These are phyloP conservation scores for Orius laevigatus DNA, from an alignment of 1,140 invertebrate species.

Conservation along the genomic window DNA sequence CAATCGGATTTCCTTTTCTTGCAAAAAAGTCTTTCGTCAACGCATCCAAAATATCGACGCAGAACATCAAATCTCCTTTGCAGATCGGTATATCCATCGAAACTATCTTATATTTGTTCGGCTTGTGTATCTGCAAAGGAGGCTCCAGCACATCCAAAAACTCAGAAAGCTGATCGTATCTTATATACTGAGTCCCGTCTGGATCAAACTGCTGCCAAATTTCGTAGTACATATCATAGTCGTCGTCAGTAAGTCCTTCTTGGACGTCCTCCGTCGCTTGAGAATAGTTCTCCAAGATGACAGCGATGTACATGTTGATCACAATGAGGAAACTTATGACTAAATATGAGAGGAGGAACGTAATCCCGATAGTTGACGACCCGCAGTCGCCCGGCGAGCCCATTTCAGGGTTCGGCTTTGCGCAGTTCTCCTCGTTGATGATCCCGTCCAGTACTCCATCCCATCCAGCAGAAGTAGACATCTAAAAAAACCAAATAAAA, in stretches of 20 bases:
- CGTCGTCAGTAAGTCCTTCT: constrained; percentile 93
- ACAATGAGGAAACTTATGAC: constrained; percentile 97
- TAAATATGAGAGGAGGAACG: constrained; percentile 87
- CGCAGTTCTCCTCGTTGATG: constrained; percentile 88
- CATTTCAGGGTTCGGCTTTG: constrained; percentile 67
- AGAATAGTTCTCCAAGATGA: constrained; percentile 97
- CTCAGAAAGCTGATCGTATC: constrained; percentile 81
- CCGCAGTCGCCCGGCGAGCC: constrained; percentile 82
- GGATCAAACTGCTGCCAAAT: constrained; percentile 98
- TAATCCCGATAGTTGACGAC: constrained; percentile 79
- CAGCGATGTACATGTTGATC: constrained; percentile 99
- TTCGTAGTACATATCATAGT: constrained; percentile 99
- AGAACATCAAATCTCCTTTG: constrained; percentile 90
- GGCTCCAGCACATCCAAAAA: constrained; percentile 89
- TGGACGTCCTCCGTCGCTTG: constrained; percentile 97
- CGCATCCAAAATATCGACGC: constrained; percentile 93
- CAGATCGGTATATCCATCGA: constrained; percentile 98
- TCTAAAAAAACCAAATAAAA: constrained; percentile 35
- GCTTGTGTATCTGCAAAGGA: constrained; percentile 89
- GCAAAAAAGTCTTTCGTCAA: constrained; percentile 93
- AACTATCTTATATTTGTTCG: constrained; percentile 97
- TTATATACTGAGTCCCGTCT: constrained; percentile 91
- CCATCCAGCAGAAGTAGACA: constrained; percentile 97
- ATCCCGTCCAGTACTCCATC: constrained; percentile 88
- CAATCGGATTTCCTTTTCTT: constrained; percentile 81